phyloP scores from a whole-genome alignment of 1,140 invertebrate genomes.

The Trissolcus basalis region DNA sequence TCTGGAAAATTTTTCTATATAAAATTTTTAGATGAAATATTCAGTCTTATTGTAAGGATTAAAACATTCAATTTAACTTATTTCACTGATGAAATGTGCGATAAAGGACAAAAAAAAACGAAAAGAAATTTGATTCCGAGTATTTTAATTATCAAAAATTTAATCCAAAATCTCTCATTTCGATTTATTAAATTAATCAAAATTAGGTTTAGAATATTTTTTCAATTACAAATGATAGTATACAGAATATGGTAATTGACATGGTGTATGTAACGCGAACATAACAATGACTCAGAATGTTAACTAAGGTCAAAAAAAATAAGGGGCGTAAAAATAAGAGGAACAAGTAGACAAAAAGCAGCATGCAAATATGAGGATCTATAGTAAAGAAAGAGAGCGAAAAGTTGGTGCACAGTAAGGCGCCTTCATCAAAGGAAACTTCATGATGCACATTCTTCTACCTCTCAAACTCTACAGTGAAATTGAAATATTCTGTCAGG shows the following conservation, averaged over 20 bases:
- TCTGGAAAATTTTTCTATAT: conserved; percentile 7
- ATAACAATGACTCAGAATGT: conserved; percentile 28
- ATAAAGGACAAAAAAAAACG: too few species aligned
- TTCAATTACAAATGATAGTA: conserved; percentile 12
- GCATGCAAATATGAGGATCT: conserved; percentile 32
- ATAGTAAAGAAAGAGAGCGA: conserved; percentile 5
- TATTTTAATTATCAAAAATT: too few species aligned
- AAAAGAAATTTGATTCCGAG: too few species aligned
- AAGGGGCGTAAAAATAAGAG: conserved; percentile 22
- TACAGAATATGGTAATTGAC: conserved; percentile 36
- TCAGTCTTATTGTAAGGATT: too few species aligned
- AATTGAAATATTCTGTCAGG: conserved; percentile 18
- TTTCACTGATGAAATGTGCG: too few species aligned
- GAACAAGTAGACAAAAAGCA: conserved; percentile 38
- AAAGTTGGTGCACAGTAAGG: conserved; percentile 12
- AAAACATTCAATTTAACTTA: too few species aligned
- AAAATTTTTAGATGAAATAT: too few species aligned
- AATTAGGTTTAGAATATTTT: too few species aligned
- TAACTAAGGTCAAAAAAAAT: conserved; percentile 13
- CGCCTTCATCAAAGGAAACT: conserved; percentile 34
- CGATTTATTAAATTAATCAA: too few species aligned
- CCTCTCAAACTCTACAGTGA: background rate
- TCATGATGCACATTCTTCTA: conserved; percentile 27
- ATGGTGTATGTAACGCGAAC: conserved; percentile 7
- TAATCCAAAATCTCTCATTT: too few species aligned